phyloP scores from a whole-genome alignment of 2,113 vertebrate genomes.

The Seriola quinqueradiata region DNA sequence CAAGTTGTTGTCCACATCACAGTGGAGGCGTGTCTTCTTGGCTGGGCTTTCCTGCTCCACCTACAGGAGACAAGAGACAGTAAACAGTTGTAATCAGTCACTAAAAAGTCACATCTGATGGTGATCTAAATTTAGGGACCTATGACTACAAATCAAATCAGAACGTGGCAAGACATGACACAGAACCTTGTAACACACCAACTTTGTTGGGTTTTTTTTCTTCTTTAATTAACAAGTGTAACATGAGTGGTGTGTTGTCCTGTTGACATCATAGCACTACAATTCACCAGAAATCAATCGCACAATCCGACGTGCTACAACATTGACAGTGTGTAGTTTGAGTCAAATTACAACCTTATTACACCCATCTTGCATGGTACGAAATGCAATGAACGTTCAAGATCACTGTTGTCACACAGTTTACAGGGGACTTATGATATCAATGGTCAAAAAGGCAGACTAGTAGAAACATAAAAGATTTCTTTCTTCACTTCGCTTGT shows the following conservation, averaged over 20 bases:
- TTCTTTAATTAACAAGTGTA: too few relatives aligned
- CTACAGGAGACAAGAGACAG: constrained; percentile 73
- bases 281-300: not conserved
- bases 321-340: not conserved
- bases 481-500: not conserved
- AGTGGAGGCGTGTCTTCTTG: constrained; percentile 92
- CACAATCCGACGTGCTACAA: not conserved
- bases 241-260: not conserved
- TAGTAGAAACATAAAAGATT: not conserved
- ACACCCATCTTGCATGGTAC: too few relatives aligned
- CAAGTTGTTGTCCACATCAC: constrained; percentile 93
- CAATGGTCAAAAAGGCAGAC: not conserved
- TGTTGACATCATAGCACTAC: not conserved
- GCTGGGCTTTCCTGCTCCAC: constrained; percentile 93
- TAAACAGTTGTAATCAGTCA: not conserved
- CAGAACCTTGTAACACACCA: too few relatives aligned
- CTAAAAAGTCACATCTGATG: not conserved
- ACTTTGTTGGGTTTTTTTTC: too few relatives aligned
- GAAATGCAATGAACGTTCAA: not conserved
- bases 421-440: not conserved
- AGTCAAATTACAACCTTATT: not conserved
- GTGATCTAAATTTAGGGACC: too few relatives aligned
- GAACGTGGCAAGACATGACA: too few relatives aligned
- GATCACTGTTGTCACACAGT: not conserved
- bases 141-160: too few relatives aligned